A percentile compares a stretch with the other conserved stretches of the same genome.
These are phyloP conservation scores for Procavia capensis DNA, from an alignment of 2,113 vertebrate species.

Conservation along the genomic window DNA sequence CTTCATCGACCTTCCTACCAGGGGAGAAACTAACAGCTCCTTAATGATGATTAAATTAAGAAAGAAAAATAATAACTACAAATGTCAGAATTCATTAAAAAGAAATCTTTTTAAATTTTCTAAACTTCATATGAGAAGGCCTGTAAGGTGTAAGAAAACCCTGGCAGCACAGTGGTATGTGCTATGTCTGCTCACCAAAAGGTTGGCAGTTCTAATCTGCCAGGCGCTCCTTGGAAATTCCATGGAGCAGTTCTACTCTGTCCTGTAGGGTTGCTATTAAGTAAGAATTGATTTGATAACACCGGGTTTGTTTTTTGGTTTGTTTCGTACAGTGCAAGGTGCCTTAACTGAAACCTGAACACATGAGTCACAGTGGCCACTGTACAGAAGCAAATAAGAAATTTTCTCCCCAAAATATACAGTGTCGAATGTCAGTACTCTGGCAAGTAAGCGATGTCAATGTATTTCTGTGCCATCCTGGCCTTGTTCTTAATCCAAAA, in stretches of 20 bases:
- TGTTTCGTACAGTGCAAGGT: not conserved
- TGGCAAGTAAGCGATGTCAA: not conserved
- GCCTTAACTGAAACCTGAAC: not conserved
- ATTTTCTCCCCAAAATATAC: not conserved
- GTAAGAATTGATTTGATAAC: too few relatives aligned
- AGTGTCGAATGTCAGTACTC: conserved; percentile 21
- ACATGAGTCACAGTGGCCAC: not conserved
- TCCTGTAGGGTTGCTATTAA: too few relatives aligned
- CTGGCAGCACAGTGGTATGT: too few relatives aligned
- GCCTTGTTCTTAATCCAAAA: conserved; percentile 69
- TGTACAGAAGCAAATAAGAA: not conserved
- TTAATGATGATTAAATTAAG: not conserved
- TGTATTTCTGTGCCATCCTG: conserved; percentile 41
- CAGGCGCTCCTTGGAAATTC: too few relatives aligned
- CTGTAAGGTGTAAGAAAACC: too few relatives aligned
- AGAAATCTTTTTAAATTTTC: not conserved
- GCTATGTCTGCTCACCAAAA: too few relatives aligned
- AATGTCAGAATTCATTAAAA: not conserved
- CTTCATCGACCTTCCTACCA: too few relatives aligned
- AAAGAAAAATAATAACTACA: not conserved
- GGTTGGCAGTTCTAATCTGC: too few relatives aligned
- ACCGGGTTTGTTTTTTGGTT: too few relatives aligned
- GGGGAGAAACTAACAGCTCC: not conserved
- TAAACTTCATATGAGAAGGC: not conserved
- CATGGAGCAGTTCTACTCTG: too few relatives aligned